phyloP scores from a whole-genome alignment of 2,797 vertebrate species.

The Anabacerthia variegaticeps region DNA sequence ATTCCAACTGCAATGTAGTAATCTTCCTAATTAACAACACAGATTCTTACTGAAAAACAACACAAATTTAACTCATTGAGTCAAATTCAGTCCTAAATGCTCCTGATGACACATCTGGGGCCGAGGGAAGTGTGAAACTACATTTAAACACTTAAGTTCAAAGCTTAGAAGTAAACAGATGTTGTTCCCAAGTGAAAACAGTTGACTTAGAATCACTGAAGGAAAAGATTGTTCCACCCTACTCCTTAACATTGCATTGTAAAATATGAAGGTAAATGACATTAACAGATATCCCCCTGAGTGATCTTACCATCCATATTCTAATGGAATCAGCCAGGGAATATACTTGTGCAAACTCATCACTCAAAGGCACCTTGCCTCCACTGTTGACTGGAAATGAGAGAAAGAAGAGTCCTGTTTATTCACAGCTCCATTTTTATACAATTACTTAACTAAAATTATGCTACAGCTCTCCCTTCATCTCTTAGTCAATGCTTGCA shows the following conservation, averaged over 20 bases:
- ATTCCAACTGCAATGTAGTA: background rate
- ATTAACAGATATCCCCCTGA: background rate
- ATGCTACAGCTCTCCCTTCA: background rate
- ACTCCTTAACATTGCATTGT: background rate
- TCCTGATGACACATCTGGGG: background rate
- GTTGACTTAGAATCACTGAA: background rate
- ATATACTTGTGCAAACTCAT: slow-evolving; percentile 92
- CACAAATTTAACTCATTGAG: background rate
- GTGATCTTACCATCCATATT: slow-evolving; percentile 94
- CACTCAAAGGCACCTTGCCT: slow-evolving; percentile 82
- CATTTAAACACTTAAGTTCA: background rate
- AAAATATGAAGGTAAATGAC: background rate
- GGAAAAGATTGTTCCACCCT: background rate
- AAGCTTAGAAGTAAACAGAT: background rate
- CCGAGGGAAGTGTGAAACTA: background rate
- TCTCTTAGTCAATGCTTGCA: background rate
- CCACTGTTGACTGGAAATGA: slow-evolving; percentile 84
- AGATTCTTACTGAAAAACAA: background rate
- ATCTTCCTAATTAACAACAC: background rate
- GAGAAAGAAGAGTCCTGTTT: slow-evolving; percentile 39
- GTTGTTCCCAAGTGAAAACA: background rate
- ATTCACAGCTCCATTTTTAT: background rate
- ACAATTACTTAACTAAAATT: background rate
- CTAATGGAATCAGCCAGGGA: slow-evolving; percentile 91
- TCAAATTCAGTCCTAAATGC: background rate